A percentile compares a stretch with the other conserved stretches of the same genome.
phyloP scores from a whole-genome alignment of 2,797 vertebrate genomes.

The Phaenicophaeus curvirostris region DNA sequence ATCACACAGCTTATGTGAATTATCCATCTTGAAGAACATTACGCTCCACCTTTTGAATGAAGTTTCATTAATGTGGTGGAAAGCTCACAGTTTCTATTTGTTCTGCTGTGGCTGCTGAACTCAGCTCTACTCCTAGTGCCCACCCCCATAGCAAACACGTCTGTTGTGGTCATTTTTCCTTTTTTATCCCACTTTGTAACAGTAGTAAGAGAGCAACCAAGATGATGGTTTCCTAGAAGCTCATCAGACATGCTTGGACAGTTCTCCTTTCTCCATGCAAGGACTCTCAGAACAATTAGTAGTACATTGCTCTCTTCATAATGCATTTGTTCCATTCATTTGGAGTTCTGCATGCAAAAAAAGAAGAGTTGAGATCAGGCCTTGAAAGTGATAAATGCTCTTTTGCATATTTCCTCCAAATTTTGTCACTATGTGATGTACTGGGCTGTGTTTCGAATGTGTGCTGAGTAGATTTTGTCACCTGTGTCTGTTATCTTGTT shows the following conservation, averaged over 20 bases:
- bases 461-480: neutral
- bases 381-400: neutral
- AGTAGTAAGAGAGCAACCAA: neutral
- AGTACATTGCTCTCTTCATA: neutral
- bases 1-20: constrained; percentile 43
- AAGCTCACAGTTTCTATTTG: constrained; percentile 52
- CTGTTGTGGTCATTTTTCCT: neutral
- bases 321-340: neutral
- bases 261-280: neutral
- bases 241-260: neutral
- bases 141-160: constrained; percentile 1
- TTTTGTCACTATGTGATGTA: neutral
- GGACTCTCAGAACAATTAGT: neutral
- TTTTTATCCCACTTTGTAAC: neutral
- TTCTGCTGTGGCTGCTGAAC: constrained; percentile 38
- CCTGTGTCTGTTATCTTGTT: neutral
- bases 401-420: neutral
- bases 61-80: constrained; percentile 40
- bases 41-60: constrained; percentile 41
- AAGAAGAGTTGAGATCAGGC: neutral
- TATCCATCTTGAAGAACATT: constrained; percentile 46
- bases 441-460: neutral
- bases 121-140: neutral
- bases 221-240: neutral
- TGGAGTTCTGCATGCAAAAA: neutral